Percentiles rank a stretch among this genome's conserved stretches.
These are phyloP conservation scores for Caenorhabditis japonica DNA, from an alignment of 2,888 invertebrate genomes.

Conservation along the genomic window DNA sequence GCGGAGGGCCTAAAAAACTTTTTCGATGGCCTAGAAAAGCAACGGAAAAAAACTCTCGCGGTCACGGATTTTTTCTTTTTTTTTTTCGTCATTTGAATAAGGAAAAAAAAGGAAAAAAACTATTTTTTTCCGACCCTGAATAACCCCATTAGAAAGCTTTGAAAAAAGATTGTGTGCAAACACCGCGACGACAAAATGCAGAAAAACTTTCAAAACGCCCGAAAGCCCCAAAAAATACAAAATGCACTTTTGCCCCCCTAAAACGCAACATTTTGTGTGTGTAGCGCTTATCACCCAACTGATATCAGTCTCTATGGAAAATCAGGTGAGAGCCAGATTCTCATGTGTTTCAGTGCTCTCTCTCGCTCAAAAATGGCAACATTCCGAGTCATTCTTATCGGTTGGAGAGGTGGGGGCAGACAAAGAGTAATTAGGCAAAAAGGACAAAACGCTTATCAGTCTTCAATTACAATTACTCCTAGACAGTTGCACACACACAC, in stretches of 20 bases:
- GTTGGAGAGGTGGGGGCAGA: too few species aligned
- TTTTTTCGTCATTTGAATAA: too few species aligned
- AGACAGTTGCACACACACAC: constrained; percentile 1
- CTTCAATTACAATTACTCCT: constrained; percentile 3
- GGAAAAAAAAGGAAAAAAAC: too few species aligned
- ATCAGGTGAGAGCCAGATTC: constrained; percentile 25
- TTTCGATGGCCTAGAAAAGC: too few species aligned
- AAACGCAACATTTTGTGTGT: constrained; percentile 35
- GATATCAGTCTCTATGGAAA: constrained; percentile 21
- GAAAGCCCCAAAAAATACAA: constrained; percentile 10
- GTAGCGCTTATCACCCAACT: constrained; percentile 9
- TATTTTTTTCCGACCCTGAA: too few species aligned
- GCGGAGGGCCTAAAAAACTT: too few species aligned
- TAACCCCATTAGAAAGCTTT: too few species aligned
- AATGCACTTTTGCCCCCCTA: constrained; percentile 24
- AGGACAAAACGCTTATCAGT: constrained; percentile 29
- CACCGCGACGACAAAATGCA: too few species aligned
- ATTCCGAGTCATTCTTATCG: constrained; percentile 28
- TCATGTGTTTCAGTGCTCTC: not conserved
- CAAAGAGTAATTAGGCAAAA: constrained; percentile 8
- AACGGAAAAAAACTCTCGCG: too few species aligned
- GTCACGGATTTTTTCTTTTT: too few species aligned
- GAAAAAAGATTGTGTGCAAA: too few species aligned
- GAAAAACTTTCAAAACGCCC: too few species aligned
- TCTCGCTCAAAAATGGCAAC: constrained; percentile 42